phyloP scores from a whole-genome alignment of 2,888 invertebrate genomes.

The Blera fallax region DNA sequence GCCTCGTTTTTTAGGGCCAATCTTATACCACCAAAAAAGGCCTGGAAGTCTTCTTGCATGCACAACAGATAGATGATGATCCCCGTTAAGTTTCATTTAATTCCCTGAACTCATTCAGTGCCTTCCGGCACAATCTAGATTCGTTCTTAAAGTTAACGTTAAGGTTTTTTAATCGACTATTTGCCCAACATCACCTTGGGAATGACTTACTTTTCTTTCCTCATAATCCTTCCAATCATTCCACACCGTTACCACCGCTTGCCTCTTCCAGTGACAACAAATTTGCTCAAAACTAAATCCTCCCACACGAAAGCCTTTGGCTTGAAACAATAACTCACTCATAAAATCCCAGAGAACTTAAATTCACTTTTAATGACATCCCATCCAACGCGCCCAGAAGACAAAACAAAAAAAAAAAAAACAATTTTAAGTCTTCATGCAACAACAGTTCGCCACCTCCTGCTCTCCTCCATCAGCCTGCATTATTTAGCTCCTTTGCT shows the following conservation, averaged over 20 bases:
- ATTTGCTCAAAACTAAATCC: slow-evolving; percentile 15
- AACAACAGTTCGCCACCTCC: slow-evolving; percentile 37
- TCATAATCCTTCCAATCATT: neutral
- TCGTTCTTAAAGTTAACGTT: no score
- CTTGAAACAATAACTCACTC: slow-evolving; percentile 10
- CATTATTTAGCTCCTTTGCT: slow-evolving; percentile 43
- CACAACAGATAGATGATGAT: no score
- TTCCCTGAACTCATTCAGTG: no score
- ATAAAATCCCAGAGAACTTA: slow-evolving; percentile 54
- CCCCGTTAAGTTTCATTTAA: no score
- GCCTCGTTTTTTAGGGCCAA: no score
- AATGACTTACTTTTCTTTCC: no score
- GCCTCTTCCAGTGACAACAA: neutral
- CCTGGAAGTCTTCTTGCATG: no score
- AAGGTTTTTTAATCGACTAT: no score
- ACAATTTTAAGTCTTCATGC: slow-evolving; percentile 48
- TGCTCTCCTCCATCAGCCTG: neutral
- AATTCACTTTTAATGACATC: slow-evolving; percentile 55
- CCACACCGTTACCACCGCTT: neutral
- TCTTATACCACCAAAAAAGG: no score
- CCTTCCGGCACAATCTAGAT: no score
- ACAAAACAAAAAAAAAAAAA: neutral
- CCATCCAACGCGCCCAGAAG: neutral
- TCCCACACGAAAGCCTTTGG: neutral
- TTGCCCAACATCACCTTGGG: no score